A percentile compares a stretch with the other conserved stretches of the same genome.
Evolutionary conservation across 2,888 invertebrate genomes (phyloP).

Genomic region (Drosophila atripex): DNA sequence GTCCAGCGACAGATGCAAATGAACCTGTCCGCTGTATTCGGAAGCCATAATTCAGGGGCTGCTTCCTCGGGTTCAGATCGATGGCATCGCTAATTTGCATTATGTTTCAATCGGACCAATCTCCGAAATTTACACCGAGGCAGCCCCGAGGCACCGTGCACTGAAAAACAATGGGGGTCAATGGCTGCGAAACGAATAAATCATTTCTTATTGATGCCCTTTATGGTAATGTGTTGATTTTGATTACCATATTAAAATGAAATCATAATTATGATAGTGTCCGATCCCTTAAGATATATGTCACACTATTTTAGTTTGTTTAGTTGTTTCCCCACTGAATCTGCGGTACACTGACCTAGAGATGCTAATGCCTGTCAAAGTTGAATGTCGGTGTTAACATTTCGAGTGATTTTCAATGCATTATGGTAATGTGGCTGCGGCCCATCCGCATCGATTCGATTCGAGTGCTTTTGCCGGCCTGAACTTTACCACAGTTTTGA

Average conservation of each 20-base stretch:
- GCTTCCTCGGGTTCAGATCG: conserved; percentile 29
- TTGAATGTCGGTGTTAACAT: conserved; percentile 71
- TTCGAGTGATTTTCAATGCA: conserved; percentile 55
- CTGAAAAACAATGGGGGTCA: neutral
- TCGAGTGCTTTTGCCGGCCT: conserved; percentile 43
- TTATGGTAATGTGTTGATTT: neutral
- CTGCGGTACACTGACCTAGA: conserved; percentile 65
- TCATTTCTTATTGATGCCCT: neutral
- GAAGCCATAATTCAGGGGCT: conserved; percentile 45
- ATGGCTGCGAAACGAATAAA: neutral
- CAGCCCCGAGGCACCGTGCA: neutral
- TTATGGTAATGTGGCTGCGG: conserved; percentile 31
- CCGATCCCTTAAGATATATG: neutral
- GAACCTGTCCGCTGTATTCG: conserved; percentile 46
- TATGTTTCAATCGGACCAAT: conserved; percentile 50
- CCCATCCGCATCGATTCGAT: conserved; percentile 24
- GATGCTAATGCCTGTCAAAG: conserved; percentile 67
- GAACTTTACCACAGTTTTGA: conserved; percentile 62
- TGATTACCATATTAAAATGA: neutral
- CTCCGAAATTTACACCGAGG: conserved; percentile 24
- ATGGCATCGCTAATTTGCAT: conserved; percentile 38
- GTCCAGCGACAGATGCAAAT: conserved; percentile 53
- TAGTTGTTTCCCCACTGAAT: neutral
- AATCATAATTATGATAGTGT: conserved; percentile 1
- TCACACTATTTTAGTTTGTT: neutral